Conservation (phyloP, 2,888 invertebrate species). For the Cantharis nigra region DNA sequence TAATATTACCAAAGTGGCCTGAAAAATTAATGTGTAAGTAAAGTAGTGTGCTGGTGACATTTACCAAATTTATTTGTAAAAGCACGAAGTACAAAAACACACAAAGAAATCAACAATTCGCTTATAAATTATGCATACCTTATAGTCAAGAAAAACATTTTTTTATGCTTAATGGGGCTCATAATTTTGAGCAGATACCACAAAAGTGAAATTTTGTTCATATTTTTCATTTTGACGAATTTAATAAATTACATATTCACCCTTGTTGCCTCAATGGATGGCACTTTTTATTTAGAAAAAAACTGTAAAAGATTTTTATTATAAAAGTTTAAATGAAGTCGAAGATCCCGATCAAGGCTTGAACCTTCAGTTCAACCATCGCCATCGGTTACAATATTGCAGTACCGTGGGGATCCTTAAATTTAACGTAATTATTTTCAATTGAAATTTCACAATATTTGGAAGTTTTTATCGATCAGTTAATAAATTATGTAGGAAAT, state of each 20-base stretch:
- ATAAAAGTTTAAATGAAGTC: background rate
- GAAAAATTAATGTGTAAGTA: background rate
- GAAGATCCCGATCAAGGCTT: background rate
- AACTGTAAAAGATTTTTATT: background rate
- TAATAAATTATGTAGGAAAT: background rate
- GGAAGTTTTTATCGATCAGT: background rate
- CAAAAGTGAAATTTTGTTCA: background rate
- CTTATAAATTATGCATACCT: background rate
- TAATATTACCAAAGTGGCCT: background rate
- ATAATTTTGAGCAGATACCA: background rate
- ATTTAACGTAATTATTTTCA: background rate
- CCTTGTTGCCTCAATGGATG: background rate
- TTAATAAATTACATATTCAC: constrained; percentile 1
- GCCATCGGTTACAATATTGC: background rate
- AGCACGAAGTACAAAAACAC: background rate
- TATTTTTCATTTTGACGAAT: background rate
- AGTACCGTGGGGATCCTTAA: background rate
- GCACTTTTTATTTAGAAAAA: background rate
- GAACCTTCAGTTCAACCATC: background rate
- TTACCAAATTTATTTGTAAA: background rate
- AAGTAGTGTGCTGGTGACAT: background rate
- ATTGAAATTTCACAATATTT: background rate
- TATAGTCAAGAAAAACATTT: background rate
- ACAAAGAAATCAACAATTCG: background rate
- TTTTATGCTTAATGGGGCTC: background rate